These are phyloP conservation scores for Buceros bicornis DNA, from an alignment of 2,797 vertebrate genomes.

Conservation along the genomic window DNA sequence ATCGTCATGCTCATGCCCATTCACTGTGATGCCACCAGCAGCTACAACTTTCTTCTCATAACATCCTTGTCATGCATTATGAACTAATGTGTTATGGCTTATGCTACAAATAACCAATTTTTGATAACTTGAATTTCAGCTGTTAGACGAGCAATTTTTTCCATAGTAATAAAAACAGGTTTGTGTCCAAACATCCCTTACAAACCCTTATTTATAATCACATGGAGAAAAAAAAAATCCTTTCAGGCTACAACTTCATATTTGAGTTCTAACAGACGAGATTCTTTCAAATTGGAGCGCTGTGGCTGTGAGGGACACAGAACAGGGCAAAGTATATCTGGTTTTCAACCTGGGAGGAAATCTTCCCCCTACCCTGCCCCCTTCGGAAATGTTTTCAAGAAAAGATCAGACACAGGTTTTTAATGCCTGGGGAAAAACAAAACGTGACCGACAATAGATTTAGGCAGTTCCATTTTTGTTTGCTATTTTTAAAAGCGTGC, in stretches of 20 bases:
- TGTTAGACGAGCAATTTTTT: not conserved
- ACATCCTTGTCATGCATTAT: not conserved
- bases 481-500: conserved; percentile 63
- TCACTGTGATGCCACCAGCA: not conserved
- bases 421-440: conserved; percentile 62
- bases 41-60: not conserved
- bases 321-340: conserved; percentile 50
- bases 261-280: conserved; percentile 15
- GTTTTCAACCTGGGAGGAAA: conserved; percentile 53
- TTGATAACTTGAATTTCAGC: not conserved
- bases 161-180: not conserved
- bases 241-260: not conserved
- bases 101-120: not conserved
- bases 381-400: conserved; percentile 46
- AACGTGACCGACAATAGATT: conserved; percentile 29
- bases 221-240: accelerated
- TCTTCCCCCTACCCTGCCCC: not conserved
- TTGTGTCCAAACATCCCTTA: not conserved
- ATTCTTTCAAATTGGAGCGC: not conserved
- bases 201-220: not conserved
- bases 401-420: conserved; percentile 48
- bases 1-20: not conserved
- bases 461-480: conserved; percentile 60
- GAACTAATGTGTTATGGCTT: not conserved
- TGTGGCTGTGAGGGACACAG: conserved; percentile 44